These are phyloP conservation scores for Scolopax bukidnonensis DNA, from an alignment of 2,797 vertebrate genomes.

Conservation along the genomic window DNA sequence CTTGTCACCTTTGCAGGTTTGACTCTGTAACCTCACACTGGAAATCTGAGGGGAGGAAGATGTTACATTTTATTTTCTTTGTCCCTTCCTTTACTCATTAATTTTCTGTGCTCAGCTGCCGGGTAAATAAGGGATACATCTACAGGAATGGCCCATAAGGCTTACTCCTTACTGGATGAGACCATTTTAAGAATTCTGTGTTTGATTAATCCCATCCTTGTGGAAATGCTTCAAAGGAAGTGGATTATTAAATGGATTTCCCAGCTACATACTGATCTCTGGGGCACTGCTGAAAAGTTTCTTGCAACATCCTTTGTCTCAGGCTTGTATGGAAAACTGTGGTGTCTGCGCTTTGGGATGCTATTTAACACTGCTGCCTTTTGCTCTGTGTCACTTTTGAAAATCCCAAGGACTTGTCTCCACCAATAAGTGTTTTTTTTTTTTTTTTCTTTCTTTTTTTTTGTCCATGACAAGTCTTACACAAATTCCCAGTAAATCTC, in stretches of 20 bases:
- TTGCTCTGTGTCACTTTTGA: neutral
- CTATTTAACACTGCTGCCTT: neutral
- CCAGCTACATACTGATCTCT: neutral
- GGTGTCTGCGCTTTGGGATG: neutral
- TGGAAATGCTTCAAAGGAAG: slow-evolving; percentile 23
- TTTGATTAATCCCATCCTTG: neutral
- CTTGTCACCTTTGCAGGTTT: neutral
- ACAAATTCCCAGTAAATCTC: neutral
- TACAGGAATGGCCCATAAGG: neutral
- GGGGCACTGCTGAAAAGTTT: neutral
- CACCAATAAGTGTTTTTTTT: neutral
- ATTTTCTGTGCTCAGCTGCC: neutral
- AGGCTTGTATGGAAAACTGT: neutral
- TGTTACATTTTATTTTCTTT: neutral
- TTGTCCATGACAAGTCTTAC: neutral
- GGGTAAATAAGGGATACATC: neutral
- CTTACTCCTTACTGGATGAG: neutral
- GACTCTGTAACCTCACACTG: neutral
- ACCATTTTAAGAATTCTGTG: neutral
- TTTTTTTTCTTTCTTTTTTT: neutral
- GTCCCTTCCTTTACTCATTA: neutral
- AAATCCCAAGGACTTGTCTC: neutral
- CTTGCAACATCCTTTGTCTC: neutral
- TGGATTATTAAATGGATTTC: slow-evolving; percentile 17
- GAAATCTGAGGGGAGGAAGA: neutral